phyloP scores from a whole-genome alignment of 2,113 vertebrate species.

The Lipotes vexillifer region DNA sequence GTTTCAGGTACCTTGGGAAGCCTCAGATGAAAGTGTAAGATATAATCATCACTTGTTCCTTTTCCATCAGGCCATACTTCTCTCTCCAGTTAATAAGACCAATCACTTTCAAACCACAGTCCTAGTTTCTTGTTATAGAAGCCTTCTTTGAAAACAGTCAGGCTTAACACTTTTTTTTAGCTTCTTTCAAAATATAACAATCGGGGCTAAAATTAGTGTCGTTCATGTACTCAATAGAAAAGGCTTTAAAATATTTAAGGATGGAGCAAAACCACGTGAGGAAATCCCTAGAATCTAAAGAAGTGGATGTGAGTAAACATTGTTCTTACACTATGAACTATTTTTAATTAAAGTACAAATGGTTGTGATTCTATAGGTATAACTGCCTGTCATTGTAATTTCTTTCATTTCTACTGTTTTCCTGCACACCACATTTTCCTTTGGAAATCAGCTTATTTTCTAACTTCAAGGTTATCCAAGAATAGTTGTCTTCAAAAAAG shows the following conservation, averaged over 20 bases:
- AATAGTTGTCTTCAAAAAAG: conserved; percentile 23
- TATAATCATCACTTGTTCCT: conserved; percentile 25
- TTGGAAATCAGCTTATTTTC: background rate
- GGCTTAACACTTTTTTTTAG: conserved; percentile 30
- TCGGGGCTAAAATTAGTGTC: conserved; percentile 66
- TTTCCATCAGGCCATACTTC: conserved; percentile 9
- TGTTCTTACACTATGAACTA: background rate
- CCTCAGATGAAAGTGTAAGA: conserved; percentile 40
- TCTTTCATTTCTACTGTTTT: conserved; percentile 17
- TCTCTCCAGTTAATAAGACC: conserved; percentile 59
- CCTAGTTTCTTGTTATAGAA: conserved; percentile 52
- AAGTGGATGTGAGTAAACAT: background rate
- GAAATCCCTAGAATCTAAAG: conserved; percentile 17
- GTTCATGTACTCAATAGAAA: background rate
- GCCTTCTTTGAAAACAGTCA: conserved; percentile 61
- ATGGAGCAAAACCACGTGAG: background rate
- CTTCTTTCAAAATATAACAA: conserved; percentile 65
- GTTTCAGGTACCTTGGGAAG: conserved; percentile 47
- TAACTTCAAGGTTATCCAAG: background rate
- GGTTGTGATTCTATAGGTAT: background rate
- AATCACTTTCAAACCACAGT: conserved; percentile 41
- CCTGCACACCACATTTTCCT: background rate
- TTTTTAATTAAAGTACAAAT: conserved; percentile 7
- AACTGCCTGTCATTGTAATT: background rate
- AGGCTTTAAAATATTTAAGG: conserved; percentile 36